Conservation (phyloP, 2,888 invertebrate genomes). For the Drosophila mayaguana region DNA sequence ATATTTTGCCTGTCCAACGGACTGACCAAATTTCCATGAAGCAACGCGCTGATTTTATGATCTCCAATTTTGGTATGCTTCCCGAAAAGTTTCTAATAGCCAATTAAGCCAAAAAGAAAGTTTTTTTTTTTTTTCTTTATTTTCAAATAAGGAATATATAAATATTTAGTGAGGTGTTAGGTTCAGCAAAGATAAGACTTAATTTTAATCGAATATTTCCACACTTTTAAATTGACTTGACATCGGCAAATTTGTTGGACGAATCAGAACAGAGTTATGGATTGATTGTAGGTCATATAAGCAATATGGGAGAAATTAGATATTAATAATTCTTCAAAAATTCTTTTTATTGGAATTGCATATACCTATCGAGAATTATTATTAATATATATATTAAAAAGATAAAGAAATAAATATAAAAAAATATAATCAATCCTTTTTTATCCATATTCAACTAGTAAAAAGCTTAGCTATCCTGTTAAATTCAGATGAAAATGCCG, state of each 20-base stretch:
- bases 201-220: slow-evolving; percentile 5
- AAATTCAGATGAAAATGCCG: too few species aligned
- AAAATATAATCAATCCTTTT: too few species aligned
- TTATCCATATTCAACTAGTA: too few species aligned
- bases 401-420: too few species aligned
- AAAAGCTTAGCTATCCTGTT: too few species aligned
- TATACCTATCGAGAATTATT: too few species aligned
- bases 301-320: too few species aligned
- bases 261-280: too few species aligned
- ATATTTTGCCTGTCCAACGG: slow-evolving; percentile 46
- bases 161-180: slow-evolving; percentile 4
- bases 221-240: neutral
- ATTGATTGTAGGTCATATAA: too few species aligned
- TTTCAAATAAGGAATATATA: slow-evolving; percentile 6
- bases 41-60: slow-evolving; percentile 32
- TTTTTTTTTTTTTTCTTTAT: neutral
- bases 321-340: too few species aligned
- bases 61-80: slow-evolving; percentile 6
- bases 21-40: slow-evolving; percentile 60
- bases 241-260: neutral
- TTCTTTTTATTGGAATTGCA: too few species aligned
- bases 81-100: slow-evolving; percentile 21
- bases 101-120: slow-evolving; percentile 29
- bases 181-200: neutral
- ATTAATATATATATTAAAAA: too few species aligned